A percentile compares a stretch with the other conserved stretches of the same genome.
Evolutionary conservation across 2,113 vertebrate species (phyloP).

Genomic region (Oreochromis tanganicae): DNA sequence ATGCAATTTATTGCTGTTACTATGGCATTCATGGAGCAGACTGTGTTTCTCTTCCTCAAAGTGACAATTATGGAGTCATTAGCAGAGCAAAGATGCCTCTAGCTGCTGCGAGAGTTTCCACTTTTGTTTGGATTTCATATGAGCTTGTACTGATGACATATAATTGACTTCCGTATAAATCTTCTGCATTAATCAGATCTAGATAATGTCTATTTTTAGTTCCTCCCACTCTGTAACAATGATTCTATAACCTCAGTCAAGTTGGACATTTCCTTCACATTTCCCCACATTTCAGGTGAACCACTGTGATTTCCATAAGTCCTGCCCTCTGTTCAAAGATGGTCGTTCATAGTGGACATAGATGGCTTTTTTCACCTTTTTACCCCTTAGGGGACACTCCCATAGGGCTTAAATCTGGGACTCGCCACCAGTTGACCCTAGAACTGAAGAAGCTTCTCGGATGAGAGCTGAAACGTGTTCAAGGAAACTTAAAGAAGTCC

Average conservation of each 20-base stretch:
- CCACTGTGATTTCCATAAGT: neutral
- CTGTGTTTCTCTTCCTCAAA: neutral
- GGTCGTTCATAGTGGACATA: neutral
- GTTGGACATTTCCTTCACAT: neutral
- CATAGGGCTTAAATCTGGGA: neutral
- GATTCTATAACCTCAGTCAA: neutral
- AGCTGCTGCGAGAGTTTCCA: neutral
- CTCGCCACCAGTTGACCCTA: neutral
- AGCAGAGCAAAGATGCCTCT: neutral
- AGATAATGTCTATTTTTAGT: neutral
- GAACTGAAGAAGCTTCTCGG: neutral
- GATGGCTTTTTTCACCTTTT: neutral
- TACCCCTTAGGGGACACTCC: neutral
- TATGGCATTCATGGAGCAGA: neutral
- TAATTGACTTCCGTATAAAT: neutral
- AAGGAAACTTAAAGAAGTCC: neutral
- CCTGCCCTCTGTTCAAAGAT: neutral
- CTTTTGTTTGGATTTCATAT: neutral
- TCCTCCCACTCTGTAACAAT: neutral
- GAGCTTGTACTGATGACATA: neutral
- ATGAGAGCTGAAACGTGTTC: neutral
- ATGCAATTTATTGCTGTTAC: neutral
- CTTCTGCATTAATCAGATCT: neutral
- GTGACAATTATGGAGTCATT: neutral
- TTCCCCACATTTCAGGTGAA: too few species aligned